phyloP scores from a whole-genome alignment of 64 coral and sea anemone species.

The Trachythela sp. region DNA sequence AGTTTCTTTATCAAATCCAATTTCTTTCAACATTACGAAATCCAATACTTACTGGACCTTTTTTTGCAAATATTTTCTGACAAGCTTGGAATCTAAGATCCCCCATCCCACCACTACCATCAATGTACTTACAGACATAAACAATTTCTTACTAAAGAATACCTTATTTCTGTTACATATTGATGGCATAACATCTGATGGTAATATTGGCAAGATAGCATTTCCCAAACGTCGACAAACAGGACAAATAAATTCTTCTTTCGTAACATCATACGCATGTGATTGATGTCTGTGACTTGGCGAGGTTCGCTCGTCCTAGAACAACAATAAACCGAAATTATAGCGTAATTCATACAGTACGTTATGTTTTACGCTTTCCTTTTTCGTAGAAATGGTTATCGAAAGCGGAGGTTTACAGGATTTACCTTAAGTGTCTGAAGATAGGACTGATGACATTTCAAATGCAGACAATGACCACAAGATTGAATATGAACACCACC shows the following conservation, averaged over 20 bases:
- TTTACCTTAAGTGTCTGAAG: constrained; percentile 79
- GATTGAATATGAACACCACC: constrained; percentile 87
- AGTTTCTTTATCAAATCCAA: too few species aligned
- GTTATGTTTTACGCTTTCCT: too few species aligned
- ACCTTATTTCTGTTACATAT: constrained; percentile 43
- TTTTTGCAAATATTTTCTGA: too few species aligned
- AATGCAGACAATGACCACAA: constrained; percentile 85
- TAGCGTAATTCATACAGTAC: too few species aligned
- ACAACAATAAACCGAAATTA: not conserved
- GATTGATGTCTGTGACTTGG: not conserved
- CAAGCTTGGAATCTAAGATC: too few species aligned
- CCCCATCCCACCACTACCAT: too few species aligned
- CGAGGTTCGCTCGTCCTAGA: not conserved
- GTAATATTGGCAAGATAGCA: constrained; percentile 70
- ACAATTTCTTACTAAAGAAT: too few species aligned
- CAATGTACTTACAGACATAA: too few species aligned
- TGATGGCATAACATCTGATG: constrained; percentile 52
- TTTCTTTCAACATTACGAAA: too few species aligned
- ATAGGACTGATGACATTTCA: constrained; percentile 90
- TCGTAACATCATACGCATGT: constrained; percentile 55
- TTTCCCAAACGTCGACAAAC: constrained; percentile 82
- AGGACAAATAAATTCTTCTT: constrained; percentile 89
- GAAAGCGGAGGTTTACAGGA: not conserved
- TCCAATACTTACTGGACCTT: too few species aligned
- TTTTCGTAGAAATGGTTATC: not conserved